Base-by-base conservation (phyloP, 1,140 invertebrate species). In the Delia radicum region DNA sequence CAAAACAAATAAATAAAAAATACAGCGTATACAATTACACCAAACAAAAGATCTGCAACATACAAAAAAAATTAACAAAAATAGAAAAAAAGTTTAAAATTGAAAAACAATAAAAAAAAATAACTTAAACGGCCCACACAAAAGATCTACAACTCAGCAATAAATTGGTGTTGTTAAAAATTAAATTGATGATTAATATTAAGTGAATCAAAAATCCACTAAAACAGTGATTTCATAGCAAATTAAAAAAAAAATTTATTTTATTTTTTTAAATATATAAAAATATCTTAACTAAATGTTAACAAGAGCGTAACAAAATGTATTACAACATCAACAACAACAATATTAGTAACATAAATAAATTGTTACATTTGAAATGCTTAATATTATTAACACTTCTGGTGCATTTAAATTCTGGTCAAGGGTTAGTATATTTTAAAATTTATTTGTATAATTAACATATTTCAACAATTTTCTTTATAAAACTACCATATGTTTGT, bases 341-440 rank as follows among this genome's bases (percentile, higher is more conserved):
- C 21, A 69, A 55, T 3, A 33, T 73, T 24, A 76, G 29, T 6
- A 55, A 75, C 24, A 75, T 31, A 21, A 6, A 1, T 26, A 7
- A 61, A 76, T 42, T 65, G 48, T 73, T 42, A 37, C 21, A 26
- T n/a, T 37, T 67, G 24, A 48, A 42, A 26, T 73, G 29, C 48
- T 27, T 76, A 13, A 62, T 61, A 28, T 42, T 61, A 2, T 42
- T 73, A 29, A 8, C 61, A 55, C 31, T 71, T 27, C 55, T 69
- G 67, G 48, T 71, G 48, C 75, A 62, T 24, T 76, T 73, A 72
- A 65, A 71, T 21, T 33, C 75, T 73, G 69, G 55, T 73, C 75
- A 76, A 46, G 69, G 75, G 75, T 76, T 73, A 62, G 75, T 76
- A 73, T 72, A n/a, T n/a, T 48, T 46, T 24, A 27, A 72, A 72